Evolutionary conservation across 2,888 invertebrate species (phyloP).

Genomic region (Uloborus plumipes): DNA sequence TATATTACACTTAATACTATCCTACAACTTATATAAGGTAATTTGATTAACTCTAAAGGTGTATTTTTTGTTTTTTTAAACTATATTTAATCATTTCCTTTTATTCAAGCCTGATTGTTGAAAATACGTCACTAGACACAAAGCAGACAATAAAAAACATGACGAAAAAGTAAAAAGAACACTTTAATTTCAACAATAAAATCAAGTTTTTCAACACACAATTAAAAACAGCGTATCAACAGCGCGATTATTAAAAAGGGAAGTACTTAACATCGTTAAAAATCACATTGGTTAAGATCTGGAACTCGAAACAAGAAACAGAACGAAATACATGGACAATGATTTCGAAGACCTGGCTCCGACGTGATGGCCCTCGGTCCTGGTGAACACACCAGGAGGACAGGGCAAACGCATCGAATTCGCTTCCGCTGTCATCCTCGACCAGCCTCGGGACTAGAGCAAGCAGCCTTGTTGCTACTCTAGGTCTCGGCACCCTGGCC

Average conservation of each 20-base stretch:
- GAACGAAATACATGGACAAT: conserved; percentile 11
- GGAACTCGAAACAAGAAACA: conserved; percentile 17
- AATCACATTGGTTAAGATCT: conserved; percentile 26
- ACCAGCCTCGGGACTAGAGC: conserved; percentile 16
- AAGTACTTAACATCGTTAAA: conserved; percentile 1
- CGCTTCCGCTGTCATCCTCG: conserved; percentile 6
- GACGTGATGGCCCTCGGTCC: conserved; percentile 7
- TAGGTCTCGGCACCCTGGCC: neutral
- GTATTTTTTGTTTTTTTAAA: no score
- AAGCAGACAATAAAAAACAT: neutral
- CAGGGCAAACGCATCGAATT: neutral
- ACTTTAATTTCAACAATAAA: conserved; percentile 44
- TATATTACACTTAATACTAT: no score
- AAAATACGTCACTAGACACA: no score
- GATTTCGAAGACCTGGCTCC: neutral
- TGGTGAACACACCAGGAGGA: neutral
- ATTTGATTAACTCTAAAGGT: no score
- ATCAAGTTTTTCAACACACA: conserved; percentile 26
- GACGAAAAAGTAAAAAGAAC: neutral
- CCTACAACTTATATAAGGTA: no score
- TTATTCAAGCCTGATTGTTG: no score
- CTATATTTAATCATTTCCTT: no score
- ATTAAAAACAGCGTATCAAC: conserved; percentile 18
- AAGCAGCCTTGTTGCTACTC: no score
- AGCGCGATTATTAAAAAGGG: conserved; percentile 7